Conservation (phyloP, 2,888 invertebrate genomes). For the Amaurobius ferox region DNA sequence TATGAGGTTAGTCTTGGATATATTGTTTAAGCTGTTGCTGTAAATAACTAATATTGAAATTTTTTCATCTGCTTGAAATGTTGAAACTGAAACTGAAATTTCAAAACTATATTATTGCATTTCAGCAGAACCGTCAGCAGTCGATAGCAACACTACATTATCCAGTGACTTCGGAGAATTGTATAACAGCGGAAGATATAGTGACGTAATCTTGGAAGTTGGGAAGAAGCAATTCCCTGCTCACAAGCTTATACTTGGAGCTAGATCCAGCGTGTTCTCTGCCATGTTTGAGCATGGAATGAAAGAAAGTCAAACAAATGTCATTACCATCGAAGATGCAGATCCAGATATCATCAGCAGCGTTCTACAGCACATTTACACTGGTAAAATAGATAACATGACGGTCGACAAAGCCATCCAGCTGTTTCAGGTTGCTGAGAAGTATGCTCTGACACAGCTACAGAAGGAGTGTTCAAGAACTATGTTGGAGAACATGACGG, state of each 20-base stretch:
- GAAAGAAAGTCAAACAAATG: not conserved
- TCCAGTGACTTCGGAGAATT: not conserved
- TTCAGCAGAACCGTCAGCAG: no score
- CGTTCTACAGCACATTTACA: not conserved
- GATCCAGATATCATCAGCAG: not conserved
- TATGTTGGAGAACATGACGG: not conserved
- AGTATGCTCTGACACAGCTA: not conserved
- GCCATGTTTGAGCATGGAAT: not conserved
- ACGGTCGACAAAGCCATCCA: not conserved
- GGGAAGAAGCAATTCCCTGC: not conserved
- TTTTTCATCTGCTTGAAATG: no score
- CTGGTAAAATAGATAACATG: not conserved
- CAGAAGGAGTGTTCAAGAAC: not conserved
- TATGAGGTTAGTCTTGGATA: no score
- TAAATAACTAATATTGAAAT: no score
- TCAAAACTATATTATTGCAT: no score
- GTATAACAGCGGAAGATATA: not conserved
- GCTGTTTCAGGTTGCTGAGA: not conserved
- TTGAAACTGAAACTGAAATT: no score
- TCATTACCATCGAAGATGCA: not conserved
- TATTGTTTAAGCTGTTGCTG: no score
- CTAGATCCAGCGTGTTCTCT: not conserved
- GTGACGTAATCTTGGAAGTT: not conserved
- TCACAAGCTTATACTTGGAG: not conserved
- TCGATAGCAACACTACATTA: no score